Percentiles rank a stretch among this genome's conserved stretches.
These are phyloP conservation scores for Heliconius charithonia DNA, from an alignment of 2,888 invertebrate species.

Conservation along the genomic window DNA sequence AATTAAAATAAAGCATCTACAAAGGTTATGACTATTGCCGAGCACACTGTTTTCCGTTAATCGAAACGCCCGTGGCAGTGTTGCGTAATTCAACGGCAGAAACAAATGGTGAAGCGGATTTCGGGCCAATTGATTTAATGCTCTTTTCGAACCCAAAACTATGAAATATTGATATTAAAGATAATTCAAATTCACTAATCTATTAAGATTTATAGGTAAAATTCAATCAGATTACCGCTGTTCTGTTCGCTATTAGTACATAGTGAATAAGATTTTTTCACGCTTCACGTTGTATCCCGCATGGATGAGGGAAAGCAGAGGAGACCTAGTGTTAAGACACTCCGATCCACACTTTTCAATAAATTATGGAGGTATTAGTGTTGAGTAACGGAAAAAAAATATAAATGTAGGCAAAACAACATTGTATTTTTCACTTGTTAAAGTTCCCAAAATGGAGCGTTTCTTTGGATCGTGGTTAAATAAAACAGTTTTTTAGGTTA, in stretches of 20 bases:
- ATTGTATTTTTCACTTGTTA: neutral
- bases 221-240: neutral
- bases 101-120: slow-evolving; percentile 21
- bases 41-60: slow-evolving; percentile 21
- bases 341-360: too few relatives aligned
- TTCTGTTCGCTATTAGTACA: neutral
- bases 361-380: too few relatives aligned
- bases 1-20: slow-evolving; percentile 8
- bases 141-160: slow-evolving; percentile 13
- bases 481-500: neutral
- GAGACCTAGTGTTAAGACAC: too few relatives aligned
- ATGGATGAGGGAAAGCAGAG: too few relatives aligned
- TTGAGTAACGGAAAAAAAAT: neutral
- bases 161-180: slow-evolving; percentile 8
- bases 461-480: neutral
- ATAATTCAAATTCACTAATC: neutral
- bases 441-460: neutral
- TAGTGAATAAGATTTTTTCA: neutral
- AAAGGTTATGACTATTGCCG: slow-evolving; percentile 15
- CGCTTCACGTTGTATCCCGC: too few relatives aligned
- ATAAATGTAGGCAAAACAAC: neutral
- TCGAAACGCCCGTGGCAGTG: slow-evolving; percentile 21
- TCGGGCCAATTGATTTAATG: slow-evolving; percentile 23
- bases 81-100: slow-evolving; percentile 25
- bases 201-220: neutral